Conservation (phyloP, 2,797 vertebrate species). For the Pipistrellus nathusii region DNA sequence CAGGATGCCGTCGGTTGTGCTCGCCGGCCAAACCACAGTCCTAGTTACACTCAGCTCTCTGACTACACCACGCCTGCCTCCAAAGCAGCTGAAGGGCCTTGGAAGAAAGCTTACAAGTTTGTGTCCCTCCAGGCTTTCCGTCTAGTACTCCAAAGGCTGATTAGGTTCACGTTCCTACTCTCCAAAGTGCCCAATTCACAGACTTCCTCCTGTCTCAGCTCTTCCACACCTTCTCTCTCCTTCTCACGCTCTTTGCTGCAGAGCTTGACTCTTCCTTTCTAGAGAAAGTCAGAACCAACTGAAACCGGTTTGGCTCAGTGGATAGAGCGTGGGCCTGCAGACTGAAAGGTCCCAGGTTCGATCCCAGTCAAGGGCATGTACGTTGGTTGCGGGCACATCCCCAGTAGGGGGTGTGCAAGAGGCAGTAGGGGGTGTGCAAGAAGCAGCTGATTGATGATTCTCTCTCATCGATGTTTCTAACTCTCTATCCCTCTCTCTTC, state of each 20-base stretch:
- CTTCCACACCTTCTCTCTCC: not conserved
- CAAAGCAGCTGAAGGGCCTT: not conserved
- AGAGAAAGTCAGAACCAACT: not conserved
- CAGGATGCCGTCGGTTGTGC: not conserved
- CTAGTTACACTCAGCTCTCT: not conserved
- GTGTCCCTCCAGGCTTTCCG: not conserved
- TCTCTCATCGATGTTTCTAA: too few species aligned
- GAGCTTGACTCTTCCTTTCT: not conserved
- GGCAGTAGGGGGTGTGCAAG: too few species aligned
- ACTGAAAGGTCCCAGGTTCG: too few species aligned
- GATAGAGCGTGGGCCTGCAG: too few species aligned
- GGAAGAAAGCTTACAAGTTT: not conserved
- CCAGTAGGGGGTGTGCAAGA: too few species aligned
- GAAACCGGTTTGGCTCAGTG: too few species aligned
- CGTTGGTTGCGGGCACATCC: too few species aligned
- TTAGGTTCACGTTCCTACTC: not conserved
- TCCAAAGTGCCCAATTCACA: not conserved
- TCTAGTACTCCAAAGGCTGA: not conserved
- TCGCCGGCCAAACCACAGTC: not conserved
- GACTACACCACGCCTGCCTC: not conserved
- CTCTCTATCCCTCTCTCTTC: too few species aligned
- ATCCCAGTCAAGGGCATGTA: too few species aligned
- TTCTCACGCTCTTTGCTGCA: not conserved
- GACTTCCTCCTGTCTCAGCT: not conserved
- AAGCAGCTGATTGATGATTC: too few species aligned